A percentile compares a stretch with the other conserved stretches of the same genome.
phyloP scores from a whole-genome alignment of 2,888 invertebrate species.

The Acrobasis repandana region DNA sequence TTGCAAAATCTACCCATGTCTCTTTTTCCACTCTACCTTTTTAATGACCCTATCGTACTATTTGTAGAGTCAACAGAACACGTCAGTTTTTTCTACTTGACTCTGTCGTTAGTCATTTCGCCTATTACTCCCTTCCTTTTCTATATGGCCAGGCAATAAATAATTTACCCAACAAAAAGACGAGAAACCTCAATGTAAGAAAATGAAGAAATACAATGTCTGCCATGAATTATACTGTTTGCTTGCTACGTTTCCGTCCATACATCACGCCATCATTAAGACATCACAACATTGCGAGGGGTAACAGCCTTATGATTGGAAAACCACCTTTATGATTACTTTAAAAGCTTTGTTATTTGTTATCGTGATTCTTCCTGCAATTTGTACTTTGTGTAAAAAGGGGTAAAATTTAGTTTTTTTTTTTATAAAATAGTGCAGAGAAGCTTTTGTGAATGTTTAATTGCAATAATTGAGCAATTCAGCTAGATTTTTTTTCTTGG shows the following conservation, averaged over 20 bases:
- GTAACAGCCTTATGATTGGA: conserved; percentile 63
- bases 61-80: no score
- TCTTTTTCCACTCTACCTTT: no score
- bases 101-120: no score
- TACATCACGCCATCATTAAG: conserved; percentile 76
- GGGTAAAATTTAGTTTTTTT: no score
- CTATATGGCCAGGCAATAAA: background rate
- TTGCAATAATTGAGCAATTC: no score
- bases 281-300: conserved; percentile 61
- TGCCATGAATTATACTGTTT: conserved; percentile 43
- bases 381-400: background rate
- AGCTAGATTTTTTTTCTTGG: no score
- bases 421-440: no score
- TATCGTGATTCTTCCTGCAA: background rate
- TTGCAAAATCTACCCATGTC: no score
- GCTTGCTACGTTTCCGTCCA: conserved; percentile 61
- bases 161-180: background rate
- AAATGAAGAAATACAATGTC: conserved; percentile 37
- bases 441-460: no score
- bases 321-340: conserved; percentile 56
- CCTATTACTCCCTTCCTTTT: no score
- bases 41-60: no score
- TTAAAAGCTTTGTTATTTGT: conserved; percentile 46
- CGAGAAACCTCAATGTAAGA: conserved; percentile 10
- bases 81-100: no score